phyloP scores from a whole-genome alignment of 2,888 invertebrate species.

The Euproctis similis region DNA sequence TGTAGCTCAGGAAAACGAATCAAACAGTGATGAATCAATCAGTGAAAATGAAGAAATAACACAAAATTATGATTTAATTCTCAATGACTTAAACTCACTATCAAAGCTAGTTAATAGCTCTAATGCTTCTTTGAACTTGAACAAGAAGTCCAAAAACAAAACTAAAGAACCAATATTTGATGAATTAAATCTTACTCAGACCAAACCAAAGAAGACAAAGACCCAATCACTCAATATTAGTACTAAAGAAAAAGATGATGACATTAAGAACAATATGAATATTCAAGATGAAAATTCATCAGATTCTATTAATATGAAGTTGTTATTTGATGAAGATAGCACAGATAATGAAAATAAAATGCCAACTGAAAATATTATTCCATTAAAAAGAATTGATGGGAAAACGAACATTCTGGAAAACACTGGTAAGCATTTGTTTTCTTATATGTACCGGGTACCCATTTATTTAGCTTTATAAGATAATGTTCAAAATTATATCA shows the following conservation, averaged over 20 bases:
- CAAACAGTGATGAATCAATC: constrained; percentile 24
- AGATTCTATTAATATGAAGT: constrained; percentile 51
- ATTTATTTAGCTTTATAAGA: too few species aligned
- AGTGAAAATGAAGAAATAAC: constrained; percentile 55
- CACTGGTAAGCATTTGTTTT: constrained; percentile 34
- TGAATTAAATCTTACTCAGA: constrained; percentile 52
- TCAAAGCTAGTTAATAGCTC: constrained; percentile 31
- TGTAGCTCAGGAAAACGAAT: constrained; percentile 10
- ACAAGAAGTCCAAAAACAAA: constrained; percentile 39
- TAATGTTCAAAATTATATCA: too few species aligned
- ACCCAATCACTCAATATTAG: too few species aligned
- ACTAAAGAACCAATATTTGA: constrained; percentile 42
- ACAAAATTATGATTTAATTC: constrained; percentile 53
- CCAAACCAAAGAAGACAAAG: constrained; percentile 28
- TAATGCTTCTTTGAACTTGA: constrained; percentile 47
- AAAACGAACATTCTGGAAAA: constrained; percentile 44
- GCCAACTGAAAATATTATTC: constrained; percentile 24
- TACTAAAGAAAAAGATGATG: neutral
- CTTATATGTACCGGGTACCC: too few species aligned
- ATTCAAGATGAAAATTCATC: constrained; percentile 35
- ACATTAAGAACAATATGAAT: constrained; percentile 8
- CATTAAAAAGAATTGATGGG: constrained; percentile 42
- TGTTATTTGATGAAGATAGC: constrained; percentile 59
- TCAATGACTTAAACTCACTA: constrained; percentile 41
- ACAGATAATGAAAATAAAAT: constrained; percentile 31